Evolutionary conservation across 64 coral and sea anemone genomes (phyloP).

Genomic region (Exaiptasia diaphana): DNA sequence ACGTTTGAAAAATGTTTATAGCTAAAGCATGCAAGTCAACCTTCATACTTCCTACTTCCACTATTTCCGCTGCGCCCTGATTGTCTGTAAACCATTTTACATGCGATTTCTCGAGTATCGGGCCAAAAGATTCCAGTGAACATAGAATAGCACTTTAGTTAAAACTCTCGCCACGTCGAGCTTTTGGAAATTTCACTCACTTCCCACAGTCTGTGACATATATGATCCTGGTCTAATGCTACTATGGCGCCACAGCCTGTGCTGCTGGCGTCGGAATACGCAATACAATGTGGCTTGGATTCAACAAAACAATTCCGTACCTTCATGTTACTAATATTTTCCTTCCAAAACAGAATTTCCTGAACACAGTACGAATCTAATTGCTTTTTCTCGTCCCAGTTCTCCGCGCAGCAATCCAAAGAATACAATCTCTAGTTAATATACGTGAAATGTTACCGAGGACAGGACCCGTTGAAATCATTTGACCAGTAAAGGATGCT

Average conservation of each 20-base stretch:
- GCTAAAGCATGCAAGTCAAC: constrained; percentile 18
- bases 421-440: neutral
- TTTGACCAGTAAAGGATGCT: constrained; percentile 22
- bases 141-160: neutral
- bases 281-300: constrained; percentile 17
- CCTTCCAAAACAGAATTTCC: constrained; percentile 43
- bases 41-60: constrained; percentile 26
- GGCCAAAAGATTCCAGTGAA: neutral
- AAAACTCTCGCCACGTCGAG: constrained; percentile 10
- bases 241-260: constrained; percentile 35
- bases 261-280: constrained; percentile 55
- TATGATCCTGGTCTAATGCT: constrained; percentile 7
- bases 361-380: constrained; percentile 34
- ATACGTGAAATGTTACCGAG: neutral
- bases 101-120: neutral
- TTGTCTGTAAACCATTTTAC: neutral
- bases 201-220: constrained; percentile 29
- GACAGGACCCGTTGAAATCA: neutral
- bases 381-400: constrained; percentile 24
- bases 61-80: constrained; percentile 1
- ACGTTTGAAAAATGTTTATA: neutral
- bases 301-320: neutral
- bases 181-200: neutral
- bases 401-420: constrained; percentile 4
- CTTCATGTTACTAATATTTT: neutral